Evolutionary conservation across 2,113 vertebrate genomes (phyloP).

Genomic region (Trichomycterus rosablanca): DNA sequence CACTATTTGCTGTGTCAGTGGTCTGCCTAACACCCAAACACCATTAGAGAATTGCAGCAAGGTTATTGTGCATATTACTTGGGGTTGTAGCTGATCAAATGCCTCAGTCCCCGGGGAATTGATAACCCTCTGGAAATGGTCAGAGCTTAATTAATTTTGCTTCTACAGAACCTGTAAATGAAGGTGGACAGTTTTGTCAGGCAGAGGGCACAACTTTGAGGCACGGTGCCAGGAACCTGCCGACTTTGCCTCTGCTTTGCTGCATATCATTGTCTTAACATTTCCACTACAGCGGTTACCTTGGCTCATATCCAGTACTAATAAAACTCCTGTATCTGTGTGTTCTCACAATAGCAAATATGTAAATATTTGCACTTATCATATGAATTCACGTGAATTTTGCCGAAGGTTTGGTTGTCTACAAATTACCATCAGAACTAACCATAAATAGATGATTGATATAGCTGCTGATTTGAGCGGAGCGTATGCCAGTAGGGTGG

Average conservation of each 20-base stretch:
- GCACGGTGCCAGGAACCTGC: slow-evolving; percentile 14
- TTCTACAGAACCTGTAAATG: slow-evolving; percentile 26
- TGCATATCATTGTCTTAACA: slow-evolving; percentile 13
- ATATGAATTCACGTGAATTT: no score
- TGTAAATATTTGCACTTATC: not conserved
- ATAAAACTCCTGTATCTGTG: not conserved
- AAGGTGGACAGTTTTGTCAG: slow-evolving; percentile 41
- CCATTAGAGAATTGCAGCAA: slow-evolving; percentile 15
- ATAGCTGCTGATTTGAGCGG: not conserved
- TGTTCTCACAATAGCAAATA: not conserved
- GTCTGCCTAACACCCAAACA: slow-evolving; percentile 11
- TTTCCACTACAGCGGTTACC: slow-evolving; percentile 9
- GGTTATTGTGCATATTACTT: slow-evolving; percentile 30
- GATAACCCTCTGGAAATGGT: slow-evolving; percentile 36
- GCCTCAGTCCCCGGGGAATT: slow-evolving; percentile 35
- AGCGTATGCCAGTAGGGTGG: no score
- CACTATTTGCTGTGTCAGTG: slow-evolving; percentile 24
- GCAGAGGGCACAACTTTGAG: slow-evolving; percentile 29
- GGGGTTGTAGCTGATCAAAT: slow-evolving; percentile 32
- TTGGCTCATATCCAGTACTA: slow-evolving; percentile 7
- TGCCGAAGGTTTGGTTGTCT: no score
- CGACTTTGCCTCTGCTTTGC: not conserved
- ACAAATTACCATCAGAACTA: not conserved
- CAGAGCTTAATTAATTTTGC: slow-evolving; percentile 28
- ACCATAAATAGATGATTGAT: not conserved